Percentiles rank a stretch among this genome's conserved stretches.
Evolutionary conservation across 2,888 invertebrate genomes (phyloP).

Genomic region (Athrips mouffetella): DNA sequence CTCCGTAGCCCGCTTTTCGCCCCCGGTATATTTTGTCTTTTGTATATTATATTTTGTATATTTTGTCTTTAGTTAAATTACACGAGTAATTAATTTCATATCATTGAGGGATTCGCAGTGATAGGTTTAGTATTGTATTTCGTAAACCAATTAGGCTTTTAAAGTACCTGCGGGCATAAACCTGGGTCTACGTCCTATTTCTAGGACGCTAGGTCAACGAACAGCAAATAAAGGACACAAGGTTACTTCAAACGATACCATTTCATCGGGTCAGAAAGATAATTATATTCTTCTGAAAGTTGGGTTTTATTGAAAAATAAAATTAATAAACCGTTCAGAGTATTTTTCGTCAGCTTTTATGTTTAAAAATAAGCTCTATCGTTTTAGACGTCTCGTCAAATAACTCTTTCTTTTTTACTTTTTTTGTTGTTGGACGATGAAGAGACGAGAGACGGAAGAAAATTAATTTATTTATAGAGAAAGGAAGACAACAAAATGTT

Average conservation of each 20-base stretch:
- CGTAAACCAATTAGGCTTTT: too few relatives aligned
- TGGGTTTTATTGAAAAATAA: background rate
- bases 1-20: too few relatives aligned
- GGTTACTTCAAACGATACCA: background rate
- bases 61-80: too few relatives aligned
- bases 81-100: too few relatives aligned
- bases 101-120: background rate
- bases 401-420: background rate
- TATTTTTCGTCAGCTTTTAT: background rate
- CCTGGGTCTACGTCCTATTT: too few relatives aligned
- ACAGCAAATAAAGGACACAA: background rate
- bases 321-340: background rate
- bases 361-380: background rate
- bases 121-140: background rate
- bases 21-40: too few relatives aligned
- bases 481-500: slow-evolving; percentile 1
- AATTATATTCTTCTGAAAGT: too few relatives aligned
- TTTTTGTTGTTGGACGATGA: slow-evolving; percentile 13
- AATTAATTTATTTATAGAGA: slow-evolving; percentile 14
- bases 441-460: slow-evolving; percentile 7
- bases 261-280: too few relatives aligned
- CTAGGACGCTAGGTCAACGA: background rate
- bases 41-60: too few relatives aligned
- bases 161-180: too few relatives aligned
- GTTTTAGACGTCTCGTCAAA: background rate